These are phyloP conservation scores for Scyliorhinus canicula DNA, from an alignment of 2,797 vertebrate genomes.

Conservation along the genomic window DNA sequence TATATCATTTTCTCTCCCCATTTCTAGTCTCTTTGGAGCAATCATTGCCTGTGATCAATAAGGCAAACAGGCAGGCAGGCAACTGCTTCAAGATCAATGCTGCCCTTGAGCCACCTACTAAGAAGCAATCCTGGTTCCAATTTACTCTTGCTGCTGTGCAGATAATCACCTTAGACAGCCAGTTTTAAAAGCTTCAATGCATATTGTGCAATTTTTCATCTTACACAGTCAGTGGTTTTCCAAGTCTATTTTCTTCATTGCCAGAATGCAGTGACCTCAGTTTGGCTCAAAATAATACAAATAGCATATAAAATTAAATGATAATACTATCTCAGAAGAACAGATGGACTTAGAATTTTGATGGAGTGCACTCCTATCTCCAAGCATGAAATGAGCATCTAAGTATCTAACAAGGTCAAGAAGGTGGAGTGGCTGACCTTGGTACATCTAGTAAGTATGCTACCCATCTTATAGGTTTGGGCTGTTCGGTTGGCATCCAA, in stretches of 20 bases:
- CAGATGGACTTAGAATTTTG: not conserved
- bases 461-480: not conserved
- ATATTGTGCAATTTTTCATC: conserved; percentile 1
- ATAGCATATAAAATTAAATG: not conserved
- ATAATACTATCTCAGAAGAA: not conserved
- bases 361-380: not conserved
- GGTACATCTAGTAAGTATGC: not conserved
- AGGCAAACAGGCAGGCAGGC: not conserved
- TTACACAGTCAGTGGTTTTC: not conserved
- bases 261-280: not conserved
- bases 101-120: not conserved
- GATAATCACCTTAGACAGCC: not conserved
- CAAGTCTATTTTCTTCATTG: not conserved
- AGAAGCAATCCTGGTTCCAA: conserved; percentile 2
- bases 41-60: not conserved
- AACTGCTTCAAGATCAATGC: conserved; percentile 12
- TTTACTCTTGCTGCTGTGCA: conserved; percentile 9
- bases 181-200: not conserved
- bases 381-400: not conserved
- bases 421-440: not conserved
- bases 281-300: not conserved
- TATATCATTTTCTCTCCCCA: not conserved
- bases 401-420: not conserved
- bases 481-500: not conserved
- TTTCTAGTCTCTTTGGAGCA: not conserved